These are phyloP conservation scores for Falco novaeseelandiae DNA, from an alignment of 2,797 vertebrate species.

Conservation along the genomic window DNA sequence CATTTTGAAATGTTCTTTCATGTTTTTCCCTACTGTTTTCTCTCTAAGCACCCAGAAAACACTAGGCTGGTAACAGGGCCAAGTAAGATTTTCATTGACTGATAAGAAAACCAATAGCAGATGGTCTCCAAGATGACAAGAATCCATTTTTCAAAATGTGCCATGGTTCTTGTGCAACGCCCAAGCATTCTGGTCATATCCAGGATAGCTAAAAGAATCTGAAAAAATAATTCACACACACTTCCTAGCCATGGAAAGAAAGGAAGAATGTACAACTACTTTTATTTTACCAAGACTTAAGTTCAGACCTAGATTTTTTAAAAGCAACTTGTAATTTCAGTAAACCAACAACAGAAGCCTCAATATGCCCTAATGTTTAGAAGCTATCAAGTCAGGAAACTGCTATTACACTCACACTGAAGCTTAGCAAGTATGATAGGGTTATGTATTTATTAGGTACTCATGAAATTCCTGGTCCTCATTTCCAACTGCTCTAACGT, in stretches of 20 bases:
- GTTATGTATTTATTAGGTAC: background rate
- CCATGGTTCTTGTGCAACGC: background rate
- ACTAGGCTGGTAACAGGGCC: background rate
- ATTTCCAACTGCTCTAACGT: background rate
- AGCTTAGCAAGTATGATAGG: background rate
- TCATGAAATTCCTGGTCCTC: background rate
- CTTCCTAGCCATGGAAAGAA: background rate
- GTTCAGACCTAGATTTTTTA: background rate
- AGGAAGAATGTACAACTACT: background rate
- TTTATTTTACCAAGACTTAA: background rate
- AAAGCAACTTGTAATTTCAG: background rate
- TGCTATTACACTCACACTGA: background rate
- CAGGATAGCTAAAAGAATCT: background rate
- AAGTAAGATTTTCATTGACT: background rate
- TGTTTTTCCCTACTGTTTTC: background rate
- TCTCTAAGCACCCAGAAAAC: background rate
- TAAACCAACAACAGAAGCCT: background rate
- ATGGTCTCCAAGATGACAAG: background rate
- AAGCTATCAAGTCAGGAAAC: background rate
- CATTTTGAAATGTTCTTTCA: background rate
- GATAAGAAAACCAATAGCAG: background rate
- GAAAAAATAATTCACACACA: background rate
- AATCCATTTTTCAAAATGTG: background rate
- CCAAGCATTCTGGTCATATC: background rate
- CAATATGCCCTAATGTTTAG: background rate